Conservation (phyloP, 1,140 invertebrate genomes). For the Orius laevigatus region DNA sequence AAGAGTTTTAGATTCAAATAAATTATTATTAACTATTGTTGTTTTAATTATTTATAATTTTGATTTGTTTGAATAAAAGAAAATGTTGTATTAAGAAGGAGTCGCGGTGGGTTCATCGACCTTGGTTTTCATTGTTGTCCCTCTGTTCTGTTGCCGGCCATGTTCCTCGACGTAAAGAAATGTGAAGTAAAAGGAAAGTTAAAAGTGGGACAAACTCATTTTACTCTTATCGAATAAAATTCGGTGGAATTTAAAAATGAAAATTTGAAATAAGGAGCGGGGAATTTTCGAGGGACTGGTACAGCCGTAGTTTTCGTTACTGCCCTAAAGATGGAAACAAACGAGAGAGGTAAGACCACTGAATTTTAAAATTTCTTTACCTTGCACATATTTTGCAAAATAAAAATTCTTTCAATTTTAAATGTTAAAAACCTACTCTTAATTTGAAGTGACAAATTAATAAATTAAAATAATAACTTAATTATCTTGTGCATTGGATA, state of each 20-base stretch:
- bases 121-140: not conserved
- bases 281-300: not conserved
- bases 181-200: too few relatives aligned
- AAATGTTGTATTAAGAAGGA: too few relatives aligned
- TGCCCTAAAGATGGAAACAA: conserved; percentile 3
- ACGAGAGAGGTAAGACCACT: conserved; percentile 3
- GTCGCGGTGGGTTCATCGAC: too few relatives aligned
- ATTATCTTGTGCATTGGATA: too few relatives aligned
- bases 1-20: not conserved
- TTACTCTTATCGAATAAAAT: not conserved
- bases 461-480: too few relatives aligned
- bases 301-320: not conserved
- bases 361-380: not conserved
- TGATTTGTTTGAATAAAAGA: not conserved
- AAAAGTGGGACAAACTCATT: not conserved
- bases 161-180: not conserved
- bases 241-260: not conserved
- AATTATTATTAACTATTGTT: not conserved
- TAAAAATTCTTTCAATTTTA: too few relatives aligned
- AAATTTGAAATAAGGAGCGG: not conserved
- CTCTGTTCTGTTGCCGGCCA: conserved; percentile 2
- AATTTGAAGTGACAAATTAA: too few relatives aligned
- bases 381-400: too few relatives aligned
- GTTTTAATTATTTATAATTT: not conserved
- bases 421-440: too few relatives aligned